These are phyloP conservation scores for Malacoctenus gilli DNA, from an alignment of 2,797 vertebrate species.

Conservation along the genomic window DNA sequence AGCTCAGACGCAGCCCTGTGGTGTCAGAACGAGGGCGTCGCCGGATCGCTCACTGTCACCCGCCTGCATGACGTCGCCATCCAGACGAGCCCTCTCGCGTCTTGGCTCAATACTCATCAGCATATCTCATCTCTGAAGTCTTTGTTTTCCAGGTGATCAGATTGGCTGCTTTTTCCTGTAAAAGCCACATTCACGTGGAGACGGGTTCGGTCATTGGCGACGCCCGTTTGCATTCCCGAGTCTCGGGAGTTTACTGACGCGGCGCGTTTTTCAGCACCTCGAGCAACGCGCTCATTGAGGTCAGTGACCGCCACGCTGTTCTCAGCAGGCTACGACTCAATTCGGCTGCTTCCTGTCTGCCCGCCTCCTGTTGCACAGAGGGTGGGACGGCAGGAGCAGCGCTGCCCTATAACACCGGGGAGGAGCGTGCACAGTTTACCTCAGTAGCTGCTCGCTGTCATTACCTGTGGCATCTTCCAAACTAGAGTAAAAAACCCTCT, in stretches of 20 bases:
- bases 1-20: conserved; percentile 17
- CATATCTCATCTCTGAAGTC: conserved; percentile 16
- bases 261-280: conserved; percentile 43
- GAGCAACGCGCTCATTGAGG: conserved; percentile 46
- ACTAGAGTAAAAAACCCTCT: no score
- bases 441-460: conserved; percentile 16
- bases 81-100: conserved; percentile 23
- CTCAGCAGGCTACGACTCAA: conserved; percentile 62
- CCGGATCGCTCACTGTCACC: conserved; percentile 17
- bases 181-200: conserved; percentile 12
- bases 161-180: conserved; percentile 10
- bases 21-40: conserved; percentile 24
- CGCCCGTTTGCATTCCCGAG: conserved; percentile 21
- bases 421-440: conserved; percentile 10
- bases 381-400: conserved; percentile 45
- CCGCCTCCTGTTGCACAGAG: conserved; percentile 69
- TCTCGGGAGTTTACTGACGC: conserved; percentile 27
- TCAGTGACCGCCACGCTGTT: conserved; percentile 50
- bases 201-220: conserved; percentile 21
- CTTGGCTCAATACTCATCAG: conserved; percentile 6
- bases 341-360: conserved; percentile 65
- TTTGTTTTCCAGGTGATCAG: not conserved
- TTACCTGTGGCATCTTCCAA: no score
- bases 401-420: conserved; percentile 43
- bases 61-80: conserved; percentile 45